Conservation (phyloP, 2,113 vertebrate genomes). For the Columba livia region DNA sequence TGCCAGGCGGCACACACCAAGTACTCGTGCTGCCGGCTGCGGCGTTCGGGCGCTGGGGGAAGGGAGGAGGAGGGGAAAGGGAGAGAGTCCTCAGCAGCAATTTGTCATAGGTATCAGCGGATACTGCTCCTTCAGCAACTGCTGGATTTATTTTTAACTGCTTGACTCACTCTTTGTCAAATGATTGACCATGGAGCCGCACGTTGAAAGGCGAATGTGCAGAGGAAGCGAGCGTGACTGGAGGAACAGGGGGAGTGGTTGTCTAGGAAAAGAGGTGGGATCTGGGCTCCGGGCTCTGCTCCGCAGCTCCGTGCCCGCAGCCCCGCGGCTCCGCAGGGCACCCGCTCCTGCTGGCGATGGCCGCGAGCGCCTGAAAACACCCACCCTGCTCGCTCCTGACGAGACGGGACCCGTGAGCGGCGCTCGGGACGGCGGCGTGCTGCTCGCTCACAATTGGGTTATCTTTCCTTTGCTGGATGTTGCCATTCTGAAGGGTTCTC, state of each 20-base stretch:
- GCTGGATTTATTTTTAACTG: slow-evolving; percentile 82
- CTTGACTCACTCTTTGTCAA: slow-evolving; percentile 80
- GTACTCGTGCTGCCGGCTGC: slow-evolving; percentile 35
- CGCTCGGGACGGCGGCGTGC: background rate
- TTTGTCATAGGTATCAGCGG: slow-evolving; percentile 66
- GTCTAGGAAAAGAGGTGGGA: slow-evolving; percentile 70
- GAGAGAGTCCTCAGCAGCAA: background rate
- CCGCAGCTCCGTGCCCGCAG: slow-evolving; percentile 35
- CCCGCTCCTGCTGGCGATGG: too few species aligned
- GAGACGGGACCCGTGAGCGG: background rate
- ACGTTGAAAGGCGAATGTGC: slow-evolving; percentile 25
- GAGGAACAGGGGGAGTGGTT: slow-evolving; percentile 45
- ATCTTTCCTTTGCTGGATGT: slow-evolving; percentile 35
- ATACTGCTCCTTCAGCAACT: slow-evolving; percentile 68
- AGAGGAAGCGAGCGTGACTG: slow-evolving; percentile 49
- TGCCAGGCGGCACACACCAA: slow-evolving; percentile 1
- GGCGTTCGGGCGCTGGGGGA: background rate
- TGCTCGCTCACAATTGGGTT: background rate
- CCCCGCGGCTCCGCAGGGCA: too few species aligned
- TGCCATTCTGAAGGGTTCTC: slow-evolving; percentile 65
- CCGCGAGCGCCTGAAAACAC: too few species aligned
- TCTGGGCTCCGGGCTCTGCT: background rate
- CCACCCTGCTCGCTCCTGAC: background rate
- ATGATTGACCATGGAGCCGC: slow-evolving; percentile 73
- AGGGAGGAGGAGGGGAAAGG: background rate